These are phyloP conservation scores for Neuroterus valhalla DNA, from an alignment of 1,140 invertebrate species.

Conservation along the genomic window DNA sequence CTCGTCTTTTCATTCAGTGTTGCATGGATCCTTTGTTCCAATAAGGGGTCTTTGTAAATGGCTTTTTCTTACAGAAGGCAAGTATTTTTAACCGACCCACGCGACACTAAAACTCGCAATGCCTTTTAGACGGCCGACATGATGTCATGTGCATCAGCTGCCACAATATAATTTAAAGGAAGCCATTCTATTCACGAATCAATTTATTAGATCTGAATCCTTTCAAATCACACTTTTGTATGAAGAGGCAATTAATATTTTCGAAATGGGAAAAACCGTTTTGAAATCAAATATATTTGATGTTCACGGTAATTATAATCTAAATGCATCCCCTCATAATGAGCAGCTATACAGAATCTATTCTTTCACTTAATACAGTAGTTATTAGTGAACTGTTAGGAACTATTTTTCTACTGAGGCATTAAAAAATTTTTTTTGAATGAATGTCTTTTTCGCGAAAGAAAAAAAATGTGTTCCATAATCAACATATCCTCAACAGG, in stretches of 20 bases:
- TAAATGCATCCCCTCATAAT: no score
- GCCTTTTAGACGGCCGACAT: slow-evolving; percentile 52
- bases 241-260: no score
- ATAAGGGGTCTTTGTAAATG: slow-evolving; percentile 18
- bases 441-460: slow-evolving; percentile 21
- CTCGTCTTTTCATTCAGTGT: not conserved
- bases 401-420: no score
- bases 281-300: no score
- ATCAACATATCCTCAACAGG: no score
- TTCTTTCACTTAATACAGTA: no score
- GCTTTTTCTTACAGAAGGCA: slow-evolving; percentile 16
- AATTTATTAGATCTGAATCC: slow-evolving; percentile 18
- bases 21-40: slow-evolving; percentile 33
- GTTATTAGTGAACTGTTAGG: no score
- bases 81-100: slow-evolving; percentile 29
- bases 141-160: slow-evolving; percentile 55
- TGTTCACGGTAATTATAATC: no score
- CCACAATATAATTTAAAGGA: slow-evolving; percentile 43
- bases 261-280: no score
- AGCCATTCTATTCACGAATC: slow-evolving; percentile 45
- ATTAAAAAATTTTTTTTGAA: no score
- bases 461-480: slow-evolving; percentile 51
- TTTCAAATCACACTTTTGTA: no score
- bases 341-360: no score
- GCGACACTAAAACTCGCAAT: slow-evolving; percentile 32